These are phyloP conservation scores for Sebastes itinus DNA, from an alignment of 2,797 vertebrate species.

Conservation along the genomic window DNA sequence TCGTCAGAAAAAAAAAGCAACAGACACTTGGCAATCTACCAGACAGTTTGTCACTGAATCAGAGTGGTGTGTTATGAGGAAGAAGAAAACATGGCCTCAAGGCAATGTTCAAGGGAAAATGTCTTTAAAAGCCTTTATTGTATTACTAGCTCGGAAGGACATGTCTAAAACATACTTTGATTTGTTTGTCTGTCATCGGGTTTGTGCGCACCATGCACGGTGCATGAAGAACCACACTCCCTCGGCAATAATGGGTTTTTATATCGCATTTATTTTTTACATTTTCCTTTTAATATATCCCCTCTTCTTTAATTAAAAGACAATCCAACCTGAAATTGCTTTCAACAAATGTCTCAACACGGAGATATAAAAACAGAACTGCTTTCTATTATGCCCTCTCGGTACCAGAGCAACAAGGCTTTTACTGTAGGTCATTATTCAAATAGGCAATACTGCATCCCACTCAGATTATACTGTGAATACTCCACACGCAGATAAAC, in stretches of 20 bases:
- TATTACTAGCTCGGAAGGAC: constrained; percentile 32
- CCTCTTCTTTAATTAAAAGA: not conserved
- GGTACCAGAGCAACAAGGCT: not conserved
- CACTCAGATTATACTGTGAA: not conserved
- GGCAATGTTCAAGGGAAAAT: constrained; percentile 50
- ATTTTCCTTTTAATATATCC: not conserved
- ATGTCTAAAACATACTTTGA: constrained; percentile 45
- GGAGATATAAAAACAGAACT: not conserved
- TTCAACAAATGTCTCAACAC: not conserved
- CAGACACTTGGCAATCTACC: constrained; percentile 59
- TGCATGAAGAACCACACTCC: not conserved
- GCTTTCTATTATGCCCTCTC: not conserved
- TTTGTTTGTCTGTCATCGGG: constrained; percentile 27
- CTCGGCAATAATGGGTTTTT: not conserved
- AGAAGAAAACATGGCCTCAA: constrained; percentile 54
- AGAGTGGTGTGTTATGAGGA: constrained; percentile 51
- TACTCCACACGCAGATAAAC: constrained; percentile 7
- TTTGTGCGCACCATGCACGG: not conserved
- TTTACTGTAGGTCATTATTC: constrained; percentile 15
- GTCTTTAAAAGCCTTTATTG: constrained; percentile 56
- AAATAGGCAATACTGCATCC: constrained; percentile 16
- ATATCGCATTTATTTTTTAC: not conserved
- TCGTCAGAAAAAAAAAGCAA: constrained; percentile 12
- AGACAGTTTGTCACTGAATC: constrained; percentile 65
- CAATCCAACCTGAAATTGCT: not conserved